A percentile compares a stretch with the other conserved stretches of the same genome.
Conservation (phyloP, 2,797 vertebrate genomes). For the Pogoniulus pusillus region DNA sequence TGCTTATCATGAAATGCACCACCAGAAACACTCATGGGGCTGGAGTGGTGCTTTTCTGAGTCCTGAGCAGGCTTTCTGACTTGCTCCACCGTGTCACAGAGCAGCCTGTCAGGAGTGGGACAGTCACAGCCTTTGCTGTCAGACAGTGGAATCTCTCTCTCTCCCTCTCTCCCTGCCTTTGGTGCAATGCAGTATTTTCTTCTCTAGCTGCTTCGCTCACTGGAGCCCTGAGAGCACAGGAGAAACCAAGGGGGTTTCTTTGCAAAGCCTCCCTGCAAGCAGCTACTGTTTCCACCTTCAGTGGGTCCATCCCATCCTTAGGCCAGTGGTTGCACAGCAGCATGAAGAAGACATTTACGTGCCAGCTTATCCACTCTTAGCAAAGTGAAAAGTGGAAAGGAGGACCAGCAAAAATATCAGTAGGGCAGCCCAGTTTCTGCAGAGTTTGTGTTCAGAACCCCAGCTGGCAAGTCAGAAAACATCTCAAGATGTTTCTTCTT, state of each 20-base stretch:
- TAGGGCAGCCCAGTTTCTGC: background rate
- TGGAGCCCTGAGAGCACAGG: constrained; percentile 15
- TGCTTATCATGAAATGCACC: background rate
- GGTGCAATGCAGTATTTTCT: constrained; percentile 63
- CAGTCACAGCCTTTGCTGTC: constrained; percentile 24
- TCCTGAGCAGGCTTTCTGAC: background rate
- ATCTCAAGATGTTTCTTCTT: background rate
- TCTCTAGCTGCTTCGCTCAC: constrained; percentile 19
- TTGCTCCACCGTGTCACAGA: accelerated
- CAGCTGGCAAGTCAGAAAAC: background rate
- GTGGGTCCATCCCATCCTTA: accelerated
- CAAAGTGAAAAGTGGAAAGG: background rate
- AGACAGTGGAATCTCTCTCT: constrained; percentile 20
- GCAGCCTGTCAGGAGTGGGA: constrained; percentile 19
- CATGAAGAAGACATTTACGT: accelerated
- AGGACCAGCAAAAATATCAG: background rate
- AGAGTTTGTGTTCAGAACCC: background rate
- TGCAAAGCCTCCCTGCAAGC: background rate
- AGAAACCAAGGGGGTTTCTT: background rate
- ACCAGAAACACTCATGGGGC: background rate
- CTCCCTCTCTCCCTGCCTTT: constrained; percentile 5
- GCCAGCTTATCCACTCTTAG: background rate
- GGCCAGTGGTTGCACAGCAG: background rate
- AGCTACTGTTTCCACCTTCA: accelerated
- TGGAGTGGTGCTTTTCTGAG: background rate